Base-by-base conservation (phyloP, 2,888 invertebrate genomes). In the Nycteola revayana region DNA sequence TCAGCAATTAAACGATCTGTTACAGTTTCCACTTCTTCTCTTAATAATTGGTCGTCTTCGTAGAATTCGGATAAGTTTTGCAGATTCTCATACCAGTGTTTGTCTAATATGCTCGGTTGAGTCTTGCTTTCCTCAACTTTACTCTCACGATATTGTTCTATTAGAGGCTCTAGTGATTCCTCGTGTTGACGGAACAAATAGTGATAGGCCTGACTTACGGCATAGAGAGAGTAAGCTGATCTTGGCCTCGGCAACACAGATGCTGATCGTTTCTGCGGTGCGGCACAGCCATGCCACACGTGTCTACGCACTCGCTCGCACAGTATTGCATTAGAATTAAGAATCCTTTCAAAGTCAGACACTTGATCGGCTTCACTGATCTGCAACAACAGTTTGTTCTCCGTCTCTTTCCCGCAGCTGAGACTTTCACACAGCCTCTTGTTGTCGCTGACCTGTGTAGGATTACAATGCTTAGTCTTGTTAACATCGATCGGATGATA, bases 331-430 rank as follows among this genome's bases (percentile, higher is more conserved):
- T 88, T 88, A 85, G 85, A 84, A 76, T 83, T 84, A 72, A 91
- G 91, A 90, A 91, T 90, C 90, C 91, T 90, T 82, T 90, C 89
- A 86, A 91, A 90, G 82, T 91, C 90, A 20, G 80, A 78, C 72
- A 90, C 88, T 89, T 90, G 83, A 55, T 89, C 78, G 90, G 91
- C 90, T 90, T 91, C 91, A 52, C 89, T 85, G 75, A 91, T 91
- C 75, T 89, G 85, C 68, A 82, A 72, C 71, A 91, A 69, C 70
- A 89, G 68, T 64, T 78, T 83, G 75, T 89, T 89, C 71, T 87
- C 80, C 59, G 88, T 89, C 76, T 80, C 88, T 71, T 73, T 86
- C 67, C 76, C 80, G 59, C 78, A 56, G 61, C 64, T 47, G 49
- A 64, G 56, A 42, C 69, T 67, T 49, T 82, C 67, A 58, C 86